phyloP scores from a whole-genome alignment of 2,797 vertebrate genomes.

The Acanthiza pusilla region DNA sequence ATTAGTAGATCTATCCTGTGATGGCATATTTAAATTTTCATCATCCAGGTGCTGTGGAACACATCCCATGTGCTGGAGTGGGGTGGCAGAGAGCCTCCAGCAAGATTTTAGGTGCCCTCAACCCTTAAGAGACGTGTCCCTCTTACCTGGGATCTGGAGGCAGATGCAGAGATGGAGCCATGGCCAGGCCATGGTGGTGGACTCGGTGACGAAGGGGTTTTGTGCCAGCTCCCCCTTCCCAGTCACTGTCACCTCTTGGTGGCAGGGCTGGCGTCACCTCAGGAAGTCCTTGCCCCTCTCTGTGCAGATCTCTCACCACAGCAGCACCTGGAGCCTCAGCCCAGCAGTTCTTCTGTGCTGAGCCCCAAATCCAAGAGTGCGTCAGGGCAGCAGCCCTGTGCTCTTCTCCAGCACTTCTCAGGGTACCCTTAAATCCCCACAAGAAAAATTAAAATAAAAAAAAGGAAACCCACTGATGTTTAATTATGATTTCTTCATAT shows the following conservation, averaged over 20 bases:
- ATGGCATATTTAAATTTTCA: neutral
- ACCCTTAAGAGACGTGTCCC: neutral
- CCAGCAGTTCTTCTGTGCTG: fast-evolving
- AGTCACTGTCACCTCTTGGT: neutral
- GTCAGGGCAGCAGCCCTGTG: neutral
- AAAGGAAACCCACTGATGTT: neutral
- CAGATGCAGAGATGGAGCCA: slow-evolving; percentile 37
- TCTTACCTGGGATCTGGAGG: slow-evolving; percentile 56
- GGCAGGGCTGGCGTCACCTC: neutral
- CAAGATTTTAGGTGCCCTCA: neutral
- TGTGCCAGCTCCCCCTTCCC: neutral
- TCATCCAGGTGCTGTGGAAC: neutral
- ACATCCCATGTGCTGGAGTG: fast-evolving
- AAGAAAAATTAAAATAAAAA: neutral
- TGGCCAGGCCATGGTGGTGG: neutral
- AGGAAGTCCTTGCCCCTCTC: neutral
- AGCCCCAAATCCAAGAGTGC: neutral
- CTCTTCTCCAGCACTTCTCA: neutral
- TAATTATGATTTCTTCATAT: neutral
- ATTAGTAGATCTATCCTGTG: neutral
- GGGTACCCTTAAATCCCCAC: neutral
- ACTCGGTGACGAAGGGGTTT: neutral
- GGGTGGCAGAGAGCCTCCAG: neutral
- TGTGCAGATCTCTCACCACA: neutral
- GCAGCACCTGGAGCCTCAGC: neutral